Evolutionary conservation across 2,888 invertebrate genomes (phyloP), one percentile per base, ranked within the genome.

Genomic region (Synanthedon tipuliformis): DNA sequence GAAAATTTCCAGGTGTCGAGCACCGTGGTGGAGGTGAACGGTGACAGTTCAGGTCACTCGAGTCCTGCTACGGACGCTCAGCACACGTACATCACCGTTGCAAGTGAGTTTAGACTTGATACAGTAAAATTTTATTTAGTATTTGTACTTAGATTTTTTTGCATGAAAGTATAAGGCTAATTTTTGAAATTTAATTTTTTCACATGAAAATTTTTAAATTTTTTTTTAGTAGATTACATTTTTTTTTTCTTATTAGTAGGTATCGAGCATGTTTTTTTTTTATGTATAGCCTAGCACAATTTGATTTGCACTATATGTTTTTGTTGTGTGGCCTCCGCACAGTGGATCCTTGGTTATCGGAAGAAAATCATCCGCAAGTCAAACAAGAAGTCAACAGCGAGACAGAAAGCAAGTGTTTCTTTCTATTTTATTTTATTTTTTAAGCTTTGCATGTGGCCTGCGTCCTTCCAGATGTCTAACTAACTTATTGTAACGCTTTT

Each of bases 81-180:
- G 70, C 89, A 89, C 73, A 84, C 89, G 57, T 93, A 91, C 76
- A 93, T 93, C 62, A 91, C 93, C 41, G 93, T 93, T 40, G 91
- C 93, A 66, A 92, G 93, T 92, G 76, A 79, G 86, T 76, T 57
- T 18, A 45, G 45, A 45, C 13, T 12, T 45, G 12, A 13, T 45
- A 45, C 13, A 13, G 8, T 23, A 1, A 1, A 23, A 5, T 45
- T 15, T 45, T 45, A 10, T 34, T 34, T 34, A 34, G 10, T 34
- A 34, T 34, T 34, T 4, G n/a, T n/a, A n/a, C n/a, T 4, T 23
- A 23, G 23, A 5, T 23, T 34, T 34, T 34, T 34, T 34, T 10
- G 34, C 34, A 34, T 34, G 27, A 34, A 34, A 34, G 7, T 7
- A 34, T 8, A 34, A 7, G 8, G 27, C 27, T 34, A 34, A 34